Conservation (phyloP, 2,113 vertebrate species). For the Scopus umbretta region DNA sequence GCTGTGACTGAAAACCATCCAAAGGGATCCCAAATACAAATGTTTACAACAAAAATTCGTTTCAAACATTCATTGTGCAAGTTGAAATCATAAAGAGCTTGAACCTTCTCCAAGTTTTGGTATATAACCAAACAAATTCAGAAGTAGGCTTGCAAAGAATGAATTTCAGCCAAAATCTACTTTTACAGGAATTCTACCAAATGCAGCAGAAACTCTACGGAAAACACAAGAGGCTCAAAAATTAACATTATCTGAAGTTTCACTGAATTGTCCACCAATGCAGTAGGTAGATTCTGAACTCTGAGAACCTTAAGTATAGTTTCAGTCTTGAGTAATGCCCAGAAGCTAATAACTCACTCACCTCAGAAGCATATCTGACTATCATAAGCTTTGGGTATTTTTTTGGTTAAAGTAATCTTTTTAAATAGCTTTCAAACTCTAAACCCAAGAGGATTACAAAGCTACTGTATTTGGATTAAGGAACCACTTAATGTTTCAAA, state of each 20-base stretch:
- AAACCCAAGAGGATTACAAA: neutral
- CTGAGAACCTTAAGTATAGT: neutral
- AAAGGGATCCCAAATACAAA: neutral
- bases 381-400: neutral
- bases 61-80: neutral
- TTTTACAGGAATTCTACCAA: neutral
- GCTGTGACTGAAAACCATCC: neutral
- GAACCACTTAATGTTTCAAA: neutral
- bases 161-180: neutral
- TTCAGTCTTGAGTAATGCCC: neutral
- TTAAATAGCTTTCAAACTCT: neutral
- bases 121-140: neutral
- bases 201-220: neutral
- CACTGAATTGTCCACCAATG: neutral
- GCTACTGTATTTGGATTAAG: neutral
- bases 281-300: neutral
- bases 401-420: neutral
- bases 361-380: neutral
- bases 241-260: neutral
- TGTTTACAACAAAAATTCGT: neutral
- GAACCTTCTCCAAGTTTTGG: neutral
- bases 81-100: neutral
- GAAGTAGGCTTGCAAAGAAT: neutral
- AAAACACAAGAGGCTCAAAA: neutral
- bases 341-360: neutral